These are phyloP conservation scores for Pecten maximus DNA, from an alignment of 2,888 invertebrate species.

Conservation along the genomic window DNA sequence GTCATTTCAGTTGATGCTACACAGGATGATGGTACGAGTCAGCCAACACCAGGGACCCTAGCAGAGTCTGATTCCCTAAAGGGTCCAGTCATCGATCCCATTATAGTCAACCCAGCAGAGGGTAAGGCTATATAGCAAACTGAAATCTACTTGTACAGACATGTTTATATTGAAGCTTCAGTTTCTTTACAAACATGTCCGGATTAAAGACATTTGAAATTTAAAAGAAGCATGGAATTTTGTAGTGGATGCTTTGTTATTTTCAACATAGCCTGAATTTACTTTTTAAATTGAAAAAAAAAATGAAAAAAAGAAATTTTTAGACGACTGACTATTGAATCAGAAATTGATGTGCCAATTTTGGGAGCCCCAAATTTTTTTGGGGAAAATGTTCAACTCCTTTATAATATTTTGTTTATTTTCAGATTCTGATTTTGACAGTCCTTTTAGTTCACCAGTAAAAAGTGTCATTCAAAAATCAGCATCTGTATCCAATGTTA, in stretches of 20 bases:
- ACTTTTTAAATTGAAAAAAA: too few species aligned
- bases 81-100: constrained; percentile 17
- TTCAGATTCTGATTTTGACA: constrained; percentile 50
- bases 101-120: constrained; percentile 45
- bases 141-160: too few species aligned
- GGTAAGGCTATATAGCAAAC: constrained; percentile 27
- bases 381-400: not conserved
- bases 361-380: too few species aligned
- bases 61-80: not conserved
- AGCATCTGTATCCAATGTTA: not conserved
- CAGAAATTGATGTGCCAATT: too few species aligned
- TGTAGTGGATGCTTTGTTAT: too few species aligned
- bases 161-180: too few species aligned
- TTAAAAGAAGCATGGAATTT: too few species aligned
- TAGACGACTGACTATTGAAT: too few species aligned
- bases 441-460: constrained; percentile 40
- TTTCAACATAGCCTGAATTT: too few species aligned
- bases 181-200: too few species aligned
- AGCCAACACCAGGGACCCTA: not conserved
- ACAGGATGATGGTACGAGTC: not conserved
- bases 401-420: not conserved
- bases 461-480: constrained; percentile 34
- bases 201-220: too few species aligned
- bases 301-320: too few species aligned
- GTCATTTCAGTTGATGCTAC: not conserved